Evolutionary conservation across 2,888 invertebrate species (phyloP).

Genomic region (Melinopterus prodromus): DNA sequence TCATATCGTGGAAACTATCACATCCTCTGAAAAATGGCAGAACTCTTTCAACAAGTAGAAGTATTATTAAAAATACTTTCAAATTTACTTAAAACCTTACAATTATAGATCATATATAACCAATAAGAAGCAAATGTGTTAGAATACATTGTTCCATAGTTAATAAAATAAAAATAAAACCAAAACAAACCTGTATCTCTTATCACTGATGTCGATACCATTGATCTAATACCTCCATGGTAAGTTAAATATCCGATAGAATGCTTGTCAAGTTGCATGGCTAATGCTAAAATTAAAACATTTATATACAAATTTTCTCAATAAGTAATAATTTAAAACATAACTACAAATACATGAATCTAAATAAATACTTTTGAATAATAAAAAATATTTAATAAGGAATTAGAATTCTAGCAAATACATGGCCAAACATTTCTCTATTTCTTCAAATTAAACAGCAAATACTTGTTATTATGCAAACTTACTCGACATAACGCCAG

Average conservation of each 20-base stretch:
- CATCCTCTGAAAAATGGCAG: too few species aligned
- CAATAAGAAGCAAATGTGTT: too few species aligned
- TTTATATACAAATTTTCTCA: background rate
- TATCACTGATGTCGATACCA: slow-evolving; percentile 84
- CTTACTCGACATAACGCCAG: slow-evolving; percentile 81
- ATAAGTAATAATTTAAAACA: too few species aligned
- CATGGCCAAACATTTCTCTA: background rate
- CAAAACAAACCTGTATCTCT: slow-evolving; percentile 70
- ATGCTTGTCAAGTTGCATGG: slow-evolving; percentile 86
- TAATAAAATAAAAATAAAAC: slow-evolving; percentile 57
- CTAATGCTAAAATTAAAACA: slow-evolving; percentile 68
- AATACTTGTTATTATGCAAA: slow-evolving; percentile 34
- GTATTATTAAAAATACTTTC: too few species aligned
- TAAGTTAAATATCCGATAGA: slow-evolving; percentile 90
- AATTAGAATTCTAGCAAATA: background rate
- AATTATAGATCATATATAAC: too few species aligned
- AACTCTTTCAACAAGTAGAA: too few species aligned
- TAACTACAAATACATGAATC: background rate
- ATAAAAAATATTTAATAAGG: too few species aligned
- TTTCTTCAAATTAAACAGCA: slow-evolving; percentile 10
- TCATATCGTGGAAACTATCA: too few species aligned
- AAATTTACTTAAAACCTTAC: too few species aligned
- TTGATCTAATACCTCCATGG: slow-evolving; percentile 74
- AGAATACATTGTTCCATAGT: background rate
- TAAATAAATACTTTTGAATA: background rate